Evolutionary conservation across 2,888 invertebrate genomes (phyloP).

Genomic region (Capitulum mitella): DNA sequence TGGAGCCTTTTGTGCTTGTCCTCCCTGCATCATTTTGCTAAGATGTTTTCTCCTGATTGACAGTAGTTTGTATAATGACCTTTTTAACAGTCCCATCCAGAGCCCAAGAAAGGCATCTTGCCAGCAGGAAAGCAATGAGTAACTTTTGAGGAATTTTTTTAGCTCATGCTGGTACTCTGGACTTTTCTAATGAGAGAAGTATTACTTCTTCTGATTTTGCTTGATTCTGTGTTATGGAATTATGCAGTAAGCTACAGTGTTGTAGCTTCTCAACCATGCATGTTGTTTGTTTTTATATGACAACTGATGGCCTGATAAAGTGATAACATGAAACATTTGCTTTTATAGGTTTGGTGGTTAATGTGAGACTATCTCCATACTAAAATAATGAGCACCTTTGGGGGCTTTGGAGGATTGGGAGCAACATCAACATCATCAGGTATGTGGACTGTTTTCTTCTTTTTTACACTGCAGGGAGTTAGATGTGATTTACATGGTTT

Average conservation of each 20-base stretch:
- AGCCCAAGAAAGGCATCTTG: no score
- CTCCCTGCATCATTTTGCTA: no score
- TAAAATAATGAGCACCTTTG: conserved; percentile 25
- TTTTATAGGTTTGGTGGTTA: not conserved
- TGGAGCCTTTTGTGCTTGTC: no score
- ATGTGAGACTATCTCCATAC: no score
- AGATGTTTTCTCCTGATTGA: no score
- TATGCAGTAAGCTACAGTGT: not conserved
- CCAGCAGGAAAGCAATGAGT: no score
- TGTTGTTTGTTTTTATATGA: not conserved
- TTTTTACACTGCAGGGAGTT: not conserved
- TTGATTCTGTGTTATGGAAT: not conserved
- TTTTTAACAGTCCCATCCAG: no score
- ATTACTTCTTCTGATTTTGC: no score
- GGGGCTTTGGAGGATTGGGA: conserved; percentile 5
- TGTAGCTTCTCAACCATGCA: not conserved
- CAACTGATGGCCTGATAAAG: not conserved
- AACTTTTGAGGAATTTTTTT: no score
- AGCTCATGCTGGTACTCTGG: no score
- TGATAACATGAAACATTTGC: not conserved
- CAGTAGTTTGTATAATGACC: no score
- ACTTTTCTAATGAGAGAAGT: no score
- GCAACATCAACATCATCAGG: not conserved
- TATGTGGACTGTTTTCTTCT: not conserved
- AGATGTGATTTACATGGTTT: not conserved